Evolutionary conservation across 2,888 invertebrate species (phyloP), one percentile per base, ranked within the genome.

Genomic region (Nysson spinosus): DNA sequence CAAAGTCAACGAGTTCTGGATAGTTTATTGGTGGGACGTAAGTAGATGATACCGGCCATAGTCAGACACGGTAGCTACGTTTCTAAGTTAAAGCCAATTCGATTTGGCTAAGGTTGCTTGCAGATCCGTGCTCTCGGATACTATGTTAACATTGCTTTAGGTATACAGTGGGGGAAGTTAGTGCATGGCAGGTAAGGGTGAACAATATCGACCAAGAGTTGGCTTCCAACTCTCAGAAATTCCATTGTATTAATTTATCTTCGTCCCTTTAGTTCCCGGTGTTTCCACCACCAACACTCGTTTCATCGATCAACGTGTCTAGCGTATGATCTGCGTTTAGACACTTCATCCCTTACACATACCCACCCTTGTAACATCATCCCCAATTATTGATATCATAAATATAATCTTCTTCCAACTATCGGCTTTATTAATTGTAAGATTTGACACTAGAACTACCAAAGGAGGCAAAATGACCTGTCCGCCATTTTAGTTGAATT

Each of bases 231-330:
- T 78, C 60, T 43, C 35, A 54, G 69, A 73, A 78, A 80, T 79
- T 81, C 73, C 69, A 64, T 52, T 51, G 72, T 76, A 80, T 80
- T 80, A 79, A 80, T 80, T 80, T 78, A 80, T 80, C 80, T 80
- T 80, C 77, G 77, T 80, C 64, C 69, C 71, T 72, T 79, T 67
- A 69, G 64, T 49, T 66, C 55, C 50, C 44, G 39, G 39, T 24
- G 28, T 49, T 35, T 52, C 57, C 14, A 11, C 24, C 34, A 12
- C 28, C 26, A 20, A 34, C 58, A 24, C 73, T 46, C 34, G 20
- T 50, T 68, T 54, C 69, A 69, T 77, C 77, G 74, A 77, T 77
- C 77, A 74, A 68, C 47, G 69, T 67, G 64, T 66, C 75, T 49
- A 35, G 30, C 55, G 58, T 73, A 69, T 71, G 72, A 75, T 66